Evolutionary conservation across 2,888 invertebrate genomes (phyloP).

Genomic region (Latrodectus elegans): DNA sequence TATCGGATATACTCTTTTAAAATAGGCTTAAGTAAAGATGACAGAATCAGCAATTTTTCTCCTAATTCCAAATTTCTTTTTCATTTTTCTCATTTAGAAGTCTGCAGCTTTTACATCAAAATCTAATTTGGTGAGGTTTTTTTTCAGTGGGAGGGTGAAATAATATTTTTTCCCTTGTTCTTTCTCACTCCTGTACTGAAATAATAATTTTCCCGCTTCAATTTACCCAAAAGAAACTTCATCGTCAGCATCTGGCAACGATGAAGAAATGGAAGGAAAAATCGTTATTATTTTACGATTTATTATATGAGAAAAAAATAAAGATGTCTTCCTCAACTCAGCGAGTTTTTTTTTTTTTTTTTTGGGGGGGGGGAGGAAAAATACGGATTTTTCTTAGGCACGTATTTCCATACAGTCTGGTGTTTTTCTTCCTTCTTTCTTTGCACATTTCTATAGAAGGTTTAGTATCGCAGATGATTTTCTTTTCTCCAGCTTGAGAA

Average conservation of each 20-base stretch:
- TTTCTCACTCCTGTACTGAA: not conserved
- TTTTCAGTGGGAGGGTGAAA: not conserved
- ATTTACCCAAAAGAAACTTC: conserved; percentile 1
- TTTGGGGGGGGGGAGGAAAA: not conserved
- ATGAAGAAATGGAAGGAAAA: conserved; percentile 20
- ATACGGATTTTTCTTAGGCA: not conserved
- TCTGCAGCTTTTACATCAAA: not conserved
- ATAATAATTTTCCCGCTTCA: conserved; percentile 19
- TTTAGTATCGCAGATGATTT: not conserved
- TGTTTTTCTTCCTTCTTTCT: not conserved
- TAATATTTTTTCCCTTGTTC: not conserved
- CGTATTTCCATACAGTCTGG: not conserved
- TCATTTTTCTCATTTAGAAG: not conserved
- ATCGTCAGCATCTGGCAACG: conserved; percentile 26
- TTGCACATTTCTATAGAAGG: not conserved
- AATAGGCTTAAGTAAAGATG: conserved; percentile 15
- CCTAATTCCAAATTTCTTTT: not conserved
- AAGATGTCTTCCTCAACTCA: conserved; percentile 21
- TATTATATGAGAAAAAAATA: conserved; percentile 19
- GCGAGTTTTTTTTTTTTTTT: conserved; percentile 19
- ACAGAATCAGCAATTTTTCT: conserved; percentile 25
- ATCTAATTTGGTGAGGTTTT: not conserved
- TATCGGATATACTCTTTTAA: conserved; percentile 4
- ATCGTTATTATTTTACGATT: conserved; percentile 30
- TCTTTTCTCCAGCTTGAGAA: not conserved